Conservation (phyloP, 2,888 invertebrate species). For the Cremastinae sp. region DNA sequence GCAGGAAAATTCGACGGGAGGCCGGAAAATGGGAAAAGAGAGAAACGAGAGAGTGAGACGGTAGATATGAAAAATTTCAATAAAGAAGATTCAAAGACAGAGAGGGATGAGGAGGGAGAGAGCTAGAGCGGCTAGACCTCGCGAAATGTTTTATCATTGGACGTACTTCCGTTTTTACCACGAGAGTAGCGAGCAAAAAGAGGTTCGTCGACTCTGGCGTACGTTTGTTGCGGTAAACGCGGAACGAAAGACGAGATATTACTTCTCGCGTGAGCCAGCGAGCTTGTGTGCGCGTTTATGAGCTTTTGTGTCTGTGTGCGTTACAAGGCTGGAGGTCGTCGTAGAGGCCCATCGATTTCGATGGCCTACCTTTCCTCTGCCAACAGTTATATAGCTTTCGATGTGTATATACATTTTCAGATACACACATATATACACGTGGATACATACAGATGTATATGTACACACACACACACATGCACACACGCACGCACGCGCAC, state of each 20-base stretch:
- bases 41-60: not conserved
- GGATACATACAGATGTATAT: not conserved
- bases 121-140: conserved; percentile 18
- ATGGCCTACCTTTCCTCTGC: conserved; percentile 66
- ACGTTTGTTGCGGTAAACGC: conserved; percentile 49
- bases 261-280: conserved; percentile 45
- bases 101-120: conserved; percentile 4
- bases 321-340: conserved; percentile 59
- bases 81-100: not conserved
- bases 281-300: not conserved
- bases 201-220: conserved; percentile 25
- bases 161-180: conserved; percentile 47
- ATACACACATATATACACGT: not conserved
- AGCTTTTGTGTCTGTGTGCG: conserved; percentile 13
- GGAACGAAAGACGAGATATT: conserved; percentile 54
- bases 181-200: conserved; percentile 13
- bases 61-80: not conserved
- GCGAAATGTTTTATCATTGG: conserved; percentile 52
- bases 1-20: not conserved
- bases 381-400: conserved; percentile 51
- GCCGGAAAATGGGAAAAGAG: not conserved
- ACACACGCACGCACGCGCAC: not conserved
- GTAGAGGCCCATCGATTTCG: conserved; percentile 70
- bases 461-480: not conserved
- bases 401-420: not conserved